Percentiles rank a stretch among this genome's conserved stretches.
phyloP scores from a whole-genome alignment of 2,888 invertebrate genomes.

The Diaprepes abbreviatus region DNA sequence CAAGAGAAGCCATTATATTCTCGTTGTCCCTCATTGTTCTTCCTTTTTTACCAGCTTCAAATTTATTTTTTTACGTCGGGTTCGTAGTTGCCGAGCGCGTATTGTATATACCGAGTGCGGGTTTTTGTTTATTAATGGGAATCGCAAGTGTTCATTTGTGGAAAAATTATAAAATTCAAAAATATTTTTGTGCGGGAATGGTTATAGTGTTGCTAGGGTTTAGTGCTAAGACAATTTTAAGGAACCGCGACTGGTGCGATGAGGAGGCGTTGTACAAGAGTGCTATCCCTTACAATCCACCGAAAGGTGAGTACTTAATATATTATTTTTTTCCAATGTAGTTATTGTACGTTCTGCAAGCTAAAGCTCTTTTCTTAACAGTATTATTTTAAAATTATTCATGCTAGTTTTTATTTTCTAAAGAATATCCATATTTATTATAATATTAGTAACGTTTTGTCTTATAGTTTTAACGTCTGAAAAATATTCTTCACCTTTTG shows the following conservation, averaged over 20 bases:
- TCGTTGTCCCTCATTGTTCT: conserved; percentile 85
- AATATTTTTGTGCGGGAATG: conserved; percentile 69
- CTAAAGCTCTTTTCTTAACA: too few relatives aligned
- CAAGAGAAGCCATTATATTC: conserved; percentile 60
- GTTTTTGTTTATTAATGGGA: conserved; percentile 91
- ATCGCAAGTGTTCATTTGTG: conserved; percentile 76
- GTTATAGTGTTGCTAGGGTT: conserved; percentile 76
- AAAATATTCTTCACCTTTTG: too few relatives aligned
- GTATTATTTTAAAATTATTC: too few relatives aligned
- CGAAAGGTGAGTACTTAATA: conserved; percentile 90
- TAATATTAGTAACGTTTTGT: too few relatives aligned
- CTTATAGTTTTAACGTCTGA: too few relatives aligned
- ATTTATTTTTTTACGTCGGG: conserved; percentile 97
- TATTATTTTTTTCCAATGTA: too few relatives aligned
- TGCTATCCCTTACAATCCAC: conserved; percentile 92
- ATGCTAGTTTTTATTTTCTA: too few relatives aligned
- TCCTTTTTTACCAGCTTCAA: conserved; percentile 96
- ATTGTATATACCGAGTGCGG: conserved; percentile 96
- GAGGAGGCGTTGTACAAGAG: conserved; percentile 94
- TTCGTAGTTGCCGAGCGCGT: conserved; percentile 98
- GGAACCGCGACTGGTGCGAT: conserved; percentile 93
- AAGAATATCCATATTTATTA: too few relatives aligned
- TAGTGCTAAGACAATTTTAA: conserved; percentile 81
- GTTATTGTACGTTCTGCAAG: too few relatives aligned
- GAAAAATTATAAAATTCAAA: conserved; percentile 60